A percentile compares a stretch with the other conserved stretches of the same genome.
These are phyloP conservation scores for Alfaro cultratus DNA, from an alignment of 2,797 vertebrate genomes.

Conservation along the genomic window DNA sequence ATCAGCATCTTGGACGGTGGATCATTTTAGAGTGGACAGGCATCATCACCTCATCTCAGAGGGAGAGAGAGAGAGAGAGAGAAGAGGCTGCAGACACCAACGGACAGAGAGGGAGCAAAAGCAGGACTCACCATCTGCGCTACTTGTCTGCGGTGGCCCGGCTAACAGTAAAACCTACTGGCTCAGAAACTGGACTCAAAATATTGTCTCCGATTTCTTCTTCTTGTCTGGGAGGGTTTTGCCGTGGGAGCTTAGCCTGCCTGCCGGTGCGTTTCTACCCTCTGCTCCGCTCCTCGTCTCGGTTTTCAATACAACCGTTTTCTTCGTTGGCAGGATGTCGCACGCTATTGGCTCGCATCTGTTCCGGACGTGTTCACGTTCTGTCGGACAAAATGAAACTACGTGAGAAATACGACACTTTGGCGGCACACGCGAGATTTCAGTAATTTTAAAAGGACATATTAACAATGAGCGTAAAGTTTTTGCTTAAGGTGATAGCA, in stretches of 20 bases:
- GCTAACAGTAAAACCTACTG: conserved; percentile 38
- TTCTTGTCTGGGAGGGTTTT: conserved; percentile 40
- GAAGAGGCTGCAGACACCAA: conserved; percentile 52
- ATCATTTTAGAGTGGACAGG: conserved; percentile 23
- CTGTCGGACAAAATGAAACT: conserved; percentile 23
- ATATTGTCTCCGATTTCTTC: conserved; percentile 29
- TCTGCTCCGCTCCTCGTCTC: conserved; percentile 54
- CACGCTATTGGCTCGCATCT: conserved; percentile 72
- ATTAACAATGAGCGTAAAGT: no score
- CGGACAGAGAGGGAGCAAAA: conserved; percentile 12
- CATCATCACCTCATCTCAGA: conserved; percentile 64
- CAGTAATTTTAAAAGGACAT: not conserved
- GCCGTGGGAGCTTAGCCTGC: conserved; percentile 11
- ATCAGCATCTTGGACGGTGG: conserved; percentile 3
- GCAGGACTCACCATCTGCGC: conserved; percentile 82
- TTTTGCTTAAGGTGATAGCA: no score
- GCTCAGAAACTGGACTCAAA: conserved; percentile 31
- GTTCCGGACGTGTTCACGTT: conserved; percentile 40
- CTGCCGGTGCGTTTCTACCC: conserved; percentile 50
- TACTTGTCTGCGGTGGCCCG: conserved; percentile 56
- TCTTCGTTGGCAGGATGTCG: conserved; percentile 67
- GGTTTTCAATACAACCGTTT: conserved; percentile 62
- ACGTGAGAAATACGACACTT: not conserved
- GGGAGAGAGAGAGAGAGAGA: not conserved
- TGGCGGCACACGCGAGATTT: not conserved